Evolutionary conservation across 1,140 invertebrate species (phyloP).

Genomic region (Adoxophyes honmai): DNA sequence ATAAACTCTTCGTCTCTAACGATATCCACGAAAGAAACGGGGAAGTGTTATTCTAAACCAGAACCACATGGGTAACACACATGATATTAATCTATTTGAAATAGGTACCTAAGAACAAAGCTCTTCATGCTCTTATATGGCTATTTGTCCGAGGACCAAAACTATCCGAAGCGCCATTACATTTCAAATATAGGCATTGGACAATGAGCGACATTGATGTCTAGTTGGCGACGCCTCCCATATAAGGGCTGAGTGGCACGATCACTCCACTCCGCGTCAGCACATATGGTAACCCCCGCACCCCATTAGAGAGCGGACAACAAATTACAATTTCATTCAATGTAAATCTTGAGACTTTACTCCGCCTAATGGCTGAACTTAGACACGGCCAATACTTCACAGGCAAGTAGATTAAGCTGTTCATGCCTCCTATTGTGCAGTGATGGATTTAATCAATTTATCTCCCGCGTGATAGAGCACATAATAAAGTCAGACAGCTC

Average conservation of each 20-base stretch:
- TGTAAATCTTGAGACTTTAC: conserved; percentile 56
- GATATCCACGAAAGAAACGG: too few species aligned
- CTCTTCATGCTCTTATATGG: neutral
- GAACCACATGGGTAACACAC: too few species aligned
- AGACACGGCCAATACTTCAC: conserved; percentile 58
- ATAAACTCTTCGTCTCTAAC: too few species aligned
- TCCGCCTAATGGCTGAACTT: conserved; percentile 55
- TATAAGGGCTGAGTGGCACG: conserved; percentile 41
- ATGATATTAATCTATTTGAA: too few species aligned
- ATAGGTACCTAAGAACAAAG: too few species aligned
- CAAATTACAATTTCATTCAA: conserved; percentile 74
- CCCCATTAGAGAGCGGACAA: conserved; percentile 54
- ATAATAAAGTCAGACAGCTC: conserved; percentile 33
- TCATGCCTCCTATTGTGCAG: conserved; percentile 39
- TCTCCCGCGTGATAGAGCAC: conserved; percentile 16
- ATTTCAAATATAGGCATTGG: conserved; percentile 44
- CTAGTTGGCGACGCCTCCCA: conserved; percentile 36
- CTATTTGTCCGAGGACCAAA: neutral
- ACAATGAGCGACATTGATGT: conserved; percentile 51
- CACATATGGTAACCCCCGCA: conserved; percentile 50
- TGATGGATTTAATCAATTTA: conserved; percentile 43
- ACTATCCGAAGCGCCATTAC: neutral
- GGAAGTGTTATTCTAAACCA: too few species aligned
- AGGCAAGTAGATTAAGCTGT: conserved; percentile 53
- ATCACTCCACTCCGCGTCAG: conserved; percentile 37